Conservation (phyloP, 1,140 invertebrate species). For the Drosophila ironensis region DNA sequence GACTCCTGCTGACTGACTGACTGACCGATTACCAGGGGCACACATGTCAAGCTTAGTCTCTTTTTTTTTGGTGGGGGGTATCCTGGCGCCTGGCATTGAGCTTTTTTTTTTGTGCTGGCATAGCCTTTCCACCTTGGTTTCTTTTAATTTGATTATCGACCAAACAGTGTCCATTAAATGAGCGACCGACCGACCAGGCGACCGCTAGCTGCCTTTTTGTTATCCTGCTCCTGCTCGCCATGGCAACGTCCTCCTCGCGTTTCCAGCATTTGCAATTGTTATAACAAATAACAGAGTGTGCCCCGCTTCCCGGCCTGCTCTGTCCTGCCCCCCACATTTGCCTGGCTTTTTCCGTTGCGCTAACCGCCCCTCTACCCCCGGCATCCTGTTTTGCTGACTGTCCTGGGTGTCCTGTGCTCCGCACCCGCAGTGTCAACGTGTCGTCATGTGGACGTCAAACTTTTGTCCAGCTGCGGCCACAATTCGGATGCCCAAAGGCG, state of each 20-base stretch:
- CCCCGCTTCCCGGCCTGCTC: background rate
- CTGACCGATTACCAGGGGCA: too few species aligned
- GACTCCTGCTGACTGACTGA: conserved; percentile 4
- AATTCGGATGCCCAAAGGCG: conserved; percentile 12
- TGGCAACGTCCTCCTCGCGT: conserved; percentile 64
- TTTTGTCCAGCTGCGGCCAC: conserved; percentile 72
- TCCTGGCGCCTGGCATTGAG: conserved; percentile 30
- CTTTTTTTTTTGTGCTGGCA: conserved; percentile 2
- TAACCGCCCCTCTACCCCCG: conserved; percentile 4
- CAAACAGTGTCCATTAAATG: conserved; percentile 81
- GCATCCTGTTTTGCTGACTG: background rate
- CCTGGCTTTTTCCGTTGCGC: background rate
- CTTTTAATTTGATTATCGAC: conserved; percentile 82
- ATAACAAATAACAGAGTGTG: conserved; percentile 72
- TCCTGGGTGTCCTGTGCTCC: conserved; percentile 11
- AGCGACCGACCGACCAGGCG: conserved; percentile 48
- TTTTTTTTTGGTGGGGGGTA: background rate
- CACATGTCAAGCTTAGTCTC: background rate
- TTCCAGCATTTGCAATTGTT: conserved; percentile 67
- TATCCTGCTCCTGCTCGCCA: conserved; percentile 54
- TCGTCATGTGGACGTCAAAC: conserved; percentile 76
- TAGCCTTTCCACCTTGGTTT: conserved; percentile 14
- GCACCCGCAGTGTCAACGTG: conserved; percentile 52
- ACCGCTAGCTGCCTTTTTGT: conserved; percentile 37
- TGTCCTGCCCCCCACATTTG: background rate